Percentiles rank a stretch among this genome's conserved stretches.
These are phyloP conservation scores for Lophochroa leadbeateri DNA, from an alignment of 2,113 vertebrate genomes.

Conservation along the genomic window DNA sequence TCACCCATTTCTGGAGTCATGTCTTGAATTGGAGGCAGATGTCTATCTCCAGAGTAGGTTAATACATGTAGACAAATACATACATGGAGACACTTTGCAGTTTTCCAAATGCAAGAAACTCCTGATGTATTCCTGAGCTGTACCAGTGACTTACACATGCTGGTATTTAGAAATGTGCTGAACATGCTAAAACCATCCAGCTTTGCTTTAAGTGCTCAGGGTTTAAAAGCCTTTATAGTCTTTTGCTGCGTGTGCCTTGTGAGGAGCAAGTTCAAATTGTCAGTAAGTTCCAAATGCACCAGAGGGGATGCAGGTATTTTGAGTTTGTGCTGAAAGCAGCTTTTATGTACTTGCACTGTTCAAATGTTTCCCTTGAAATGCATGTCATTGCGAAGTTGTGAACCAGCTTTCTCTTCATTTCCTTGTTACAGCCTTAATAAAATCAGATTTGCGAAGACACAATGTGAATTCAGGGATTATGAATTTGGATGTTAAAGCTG, in stretches of 20 bases:
- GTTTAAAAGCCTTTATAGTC: neutral
- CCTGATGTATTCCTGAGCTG: neutral
- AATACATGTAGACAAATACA: neutral
- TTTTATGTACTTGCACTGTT: neutral
- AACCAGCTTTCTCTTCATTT: neutral
- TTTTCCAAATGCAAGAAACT: neutral
- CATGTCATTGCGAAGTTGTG: neutral
- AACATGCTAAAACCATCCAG: neutral
- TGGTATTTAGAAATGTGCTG: neutral
- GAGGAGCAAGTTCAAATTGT: neutral
- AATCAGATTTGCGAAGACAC: slow-evolving; percentile 91
- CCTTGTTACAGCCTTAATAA: slow-evolving; percentile 86
- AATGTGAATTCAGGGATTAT: slow-evolving; percentile 81
- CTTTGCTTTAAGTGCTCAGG: neutral
- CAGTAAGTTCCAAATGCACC: neutral
- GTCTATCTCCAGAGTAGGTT: neutral
- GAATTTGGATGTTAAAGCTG: slow-evolving; percentile 70
- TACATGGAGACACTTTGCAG: neutral
- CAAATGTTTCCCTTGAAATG: neutral
- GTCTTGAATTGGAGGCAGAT: neutral
- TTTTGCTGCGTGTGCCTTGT: neutral
- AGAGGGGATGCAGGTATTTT: rapidly evolving
- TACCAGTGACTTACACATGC: neutral
- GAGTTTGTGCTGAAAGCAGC: neutral
- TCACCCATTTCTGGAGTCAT: neutral